Percentiles rank a stretch among this genome's conserved stretches.
These are phyloP conservation scores for Echinarachnius parma DNA, from an alignment of 53 echinoderm and acorn worm genomes.

Conservation along the genomic window DNA sequence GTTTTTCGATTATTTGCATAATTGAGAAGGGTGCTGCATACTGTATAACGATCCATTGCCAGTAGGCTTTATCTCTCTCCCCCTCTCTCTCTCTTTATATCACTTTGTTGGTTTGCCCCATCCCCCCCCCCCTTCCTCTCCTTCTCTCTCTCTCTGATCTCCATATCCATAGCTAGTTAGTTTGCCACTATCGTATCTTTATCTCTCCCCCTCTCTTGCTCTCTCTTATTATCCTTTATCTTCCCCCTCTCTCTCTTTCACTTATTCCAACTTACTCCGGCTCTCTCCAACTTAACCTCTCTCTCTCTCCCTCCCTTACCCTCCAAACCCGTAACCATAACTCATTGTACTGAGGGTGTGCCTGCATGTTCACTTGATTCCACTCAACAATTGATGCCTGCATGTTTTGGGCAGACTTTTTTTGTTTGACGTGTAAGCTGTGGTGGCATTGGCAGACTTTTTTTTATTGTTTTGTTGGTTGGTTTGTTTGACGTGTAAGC, in stretches of 20 bases:
- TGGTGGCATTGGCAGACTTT: constrained; percentile 22
- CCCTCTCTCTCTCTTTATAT: not conserved
- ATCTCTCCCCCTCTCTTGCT: not conserved
- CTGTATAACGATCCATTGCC: not conserved
- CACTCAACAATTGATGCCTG: constrained; percentile 1
- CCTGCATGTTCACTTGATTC: not conserved
- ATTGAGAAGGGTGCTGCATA: not conserved
- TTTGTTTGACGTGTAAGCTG: constrained; percentile 31
- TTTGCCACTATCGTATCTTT: constrained; percentile 11
- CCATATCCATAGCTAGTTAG: not conserved
- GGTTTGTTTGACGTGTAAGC: constrained; percentile 28
- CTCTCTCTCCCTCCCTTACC: not conserved
- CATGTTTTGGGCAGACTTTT: constrained; percentile 19
- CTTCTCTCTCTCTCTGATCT: too few species aligned
- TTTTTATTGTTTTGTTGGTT: constrained; percentile 17
- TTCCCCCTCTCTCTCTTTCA: too few species aligned
- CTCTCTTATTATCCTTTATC: not conserved
- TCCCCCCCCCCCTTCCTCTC: not conserved
- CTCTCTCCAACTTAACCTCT: not conserved
- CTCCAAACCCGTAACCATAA: not conserved
- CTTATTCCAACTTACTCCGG: too few species aligned
- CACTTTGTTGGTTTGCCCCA: not conserved
- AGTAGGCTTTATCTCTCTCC: not conserved
- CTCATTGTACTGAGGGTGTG: constrained; percentile 12
- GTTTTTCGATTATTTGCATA: too few species aligned